Percentiles rank a stretch among this genome's conserved stretches.
phyloP scores from a whole-genome alignment of 1,140 invertebrate genomes.

The Mizuhopecten yessoensis region DNA sequence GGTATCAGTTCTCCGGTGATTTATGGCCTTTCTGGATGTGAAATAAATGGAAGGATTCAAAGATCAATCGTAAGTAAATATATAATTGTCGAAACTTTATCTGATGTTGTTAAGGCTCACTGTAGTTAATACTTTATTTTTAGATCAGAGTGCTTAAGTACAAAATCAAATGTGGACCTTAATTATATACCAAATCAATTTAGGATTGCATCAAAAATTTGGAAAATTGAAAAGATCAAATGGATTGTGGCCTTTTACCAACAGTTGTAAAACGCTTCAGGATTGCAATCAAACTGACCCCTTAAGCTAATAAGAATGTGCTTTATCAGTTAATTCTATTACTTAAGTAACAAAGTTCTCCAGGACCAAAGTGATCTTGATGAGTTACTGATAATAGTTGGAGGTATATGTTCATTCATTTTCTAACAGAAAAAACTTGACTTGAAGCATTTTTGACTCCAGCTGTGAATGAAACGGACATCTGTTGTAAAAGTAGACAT shows the following conservation, averaged over 20 bases:
- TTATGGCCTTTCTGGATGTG: neutral
- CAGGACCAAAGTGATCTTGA: neutral
- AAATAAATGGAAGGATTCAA: neutral
- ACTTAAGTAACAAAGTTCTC: neutral
- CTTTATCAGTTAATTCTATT: neutral
- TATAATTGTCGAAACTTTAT: no score
- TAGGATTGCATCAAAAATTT: no score
- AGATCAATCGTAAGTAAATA: neutral
- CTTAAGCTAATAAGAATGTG: neutral
- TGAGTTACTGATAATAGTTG: neutral
- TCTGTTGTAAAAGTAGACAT: neutral
- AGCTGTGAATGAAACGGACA: neutral
- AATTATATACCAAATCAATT: no score
- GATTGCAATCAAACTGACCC: neutral
- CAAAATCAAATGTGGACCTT: neutral
- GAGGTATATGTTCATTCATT: neutral
- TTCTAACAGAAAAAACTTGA: neutral
- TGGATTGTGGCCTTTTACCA: neutral
- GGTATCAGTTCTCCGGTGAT: neutral
- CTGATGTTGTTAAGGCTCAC: no score
- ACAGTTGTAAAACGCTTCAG: no score
- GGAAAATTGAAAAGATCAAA: neutral
- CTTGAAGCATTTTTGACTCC: neutral
- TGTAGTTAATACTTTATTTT: no score
- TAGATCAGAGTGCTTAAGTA: neutral